These are phyloP conservation scores for Neocloeon triangulifer DNA, from an alignment of 1,140 invertebrate genomes.

Conservation along the genomic window DNA sequence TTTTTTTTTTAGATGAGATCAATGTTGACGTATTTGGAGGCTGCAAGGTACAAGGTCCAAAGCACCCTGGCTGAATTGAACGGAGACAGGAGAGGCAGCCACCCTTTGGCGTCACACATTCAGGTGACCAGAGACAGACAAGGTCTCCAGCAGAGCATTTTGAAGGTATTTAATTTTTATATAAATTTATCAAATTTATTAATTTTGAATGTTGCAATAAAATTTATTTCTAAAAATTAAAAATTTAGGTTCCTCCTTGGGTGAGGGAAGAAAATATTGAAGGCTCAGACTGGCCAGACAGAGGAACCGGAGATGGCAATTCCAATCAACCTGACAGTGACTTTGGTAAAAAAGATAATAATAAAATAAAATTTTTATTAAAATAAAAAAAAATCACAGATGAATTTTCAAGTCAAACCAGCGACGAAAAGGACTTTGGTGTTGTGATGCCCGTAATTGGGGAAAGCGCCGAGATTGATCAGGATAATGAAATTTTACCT, in stretches of 20 bases:
- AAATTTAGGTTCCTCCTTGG: slow-evolving; percentile 57
- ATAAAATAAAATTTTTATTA: slow-evolving; percentile 1
- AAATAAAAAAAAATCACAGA: slow-evolving; percentile 18
- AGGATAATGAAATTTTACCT: too few relatives aligned
- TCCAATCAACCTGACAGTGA: slow-evolving; percentile 60
- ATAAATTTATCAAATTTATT: too few relatives aligned
- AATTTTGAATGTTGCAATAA: too few relatives aligned
- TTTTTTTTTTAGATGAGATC: slow-evolving; percentile 51
- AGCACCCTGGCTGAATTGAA: slow-evolving; percentile 59
- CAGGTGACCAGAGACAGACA: slow-evolving; percentile 73
- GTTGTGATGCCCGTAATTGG: slow-evolving; percentile 10
- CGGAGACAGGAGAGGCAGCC: slow-evolving; percentile 42
- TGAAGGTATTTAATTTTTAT: too few relatives aligned
- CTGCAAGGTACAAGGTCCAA: slow-evolving; percentile 66
- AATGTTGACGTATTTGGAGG: slow-evolving; percentile 80
- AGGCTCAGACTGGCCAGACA: slow-evolving; percentile 37
- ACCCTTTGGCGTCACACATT: slow-evolving; percentile 67
- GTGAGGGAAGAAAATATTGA: slow-evolving; percentile 27
- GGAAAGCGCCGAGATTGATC: slow-evolving; percentile 5
- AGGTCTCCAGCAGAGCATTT: slow-evolving; percentile 60
- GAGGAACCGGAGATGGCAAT: slow-evolving; percentile 60
- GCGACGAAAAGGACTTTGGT: slow-evolving; percentile 15
- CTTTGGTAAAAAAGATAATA: slow-evolving; percentile 26
- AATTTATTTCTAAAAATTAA: too few relatives aligned
- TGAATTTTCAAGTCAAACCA: slow-evolving; percentile 49